A percentile compares a stretch with the other conserved stretches of the same genome.
Conservation (phyloP, 2,888 invertebrate genomes). For the Plebejus melissa region DNA sequence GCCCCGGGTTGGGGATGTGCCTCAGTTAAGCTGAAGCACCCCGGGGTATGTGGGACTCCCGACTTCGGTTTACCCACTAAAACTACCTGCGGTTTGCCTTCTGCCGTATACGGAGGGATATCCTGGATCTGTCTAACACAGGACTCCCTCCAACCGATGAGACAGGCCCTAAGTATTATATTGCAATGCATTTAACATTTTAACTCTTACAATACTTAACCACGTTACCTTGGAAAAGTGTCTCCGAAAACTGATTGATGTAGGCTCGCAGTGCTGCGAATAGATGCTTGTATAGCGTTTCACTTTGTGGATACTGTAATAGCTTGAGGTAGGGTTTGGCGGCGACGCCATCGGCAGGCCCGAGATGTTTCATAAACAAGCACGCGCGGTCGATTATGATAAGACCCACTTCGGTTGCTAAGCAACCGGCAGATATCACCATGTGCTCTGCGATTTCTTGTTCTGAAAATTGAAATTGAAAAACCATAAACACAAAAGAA, state of each 20-base stretch:
- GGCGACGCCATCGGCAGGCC: constrained; percentile 88
- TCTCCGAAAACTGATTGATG: constrained; percentile 92
- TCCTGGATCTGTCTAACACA: too few relatives aligned
- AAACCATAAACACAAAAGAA: not conserved
- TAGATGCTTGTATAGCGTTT: constrained; percentile 92
- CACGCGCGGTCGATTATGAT: constrained; percentile 92
- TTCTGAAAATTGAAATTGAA: constrained; percentile 48
- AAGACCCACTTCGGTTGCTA: constrained; percentile 94
- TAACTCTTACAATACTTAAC: not conserved
- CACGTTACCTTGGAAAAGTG: constrained; percentile 86
- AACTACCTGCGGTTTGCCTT: too few relatives aligned
- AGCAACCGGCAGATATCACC: constrained; percentile 67
- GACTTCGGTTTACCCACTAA: too few relatives aligned
- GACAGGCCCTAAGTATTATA: too few relatives aligned
- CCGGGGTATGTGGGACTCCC: too few relatives aligned
- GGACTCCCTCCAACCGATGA: too few relatives aligned
- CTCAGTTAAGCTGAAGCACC: too few relatives aligned
- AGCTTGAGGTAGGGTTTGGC: constrained; percentile 93
- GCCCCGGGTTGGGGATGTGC: too few relatives aligned
- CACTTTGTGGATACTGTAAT: constrained; percentile 93
- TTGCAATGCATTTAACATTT: too few relatives aligned
- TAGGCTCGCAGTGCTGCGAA: constrained; percentile 95
- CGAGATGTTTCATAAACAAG: constrained; percentile 89
- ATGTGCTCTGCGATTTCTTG: constrained; percentile 67
- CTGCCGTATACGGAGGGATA: too few relatives aligned